phyloP scores from a whole-genome alignment of 1,140 invertebrate genomes.

The Pseudachorutes palmiensis region DNA sequence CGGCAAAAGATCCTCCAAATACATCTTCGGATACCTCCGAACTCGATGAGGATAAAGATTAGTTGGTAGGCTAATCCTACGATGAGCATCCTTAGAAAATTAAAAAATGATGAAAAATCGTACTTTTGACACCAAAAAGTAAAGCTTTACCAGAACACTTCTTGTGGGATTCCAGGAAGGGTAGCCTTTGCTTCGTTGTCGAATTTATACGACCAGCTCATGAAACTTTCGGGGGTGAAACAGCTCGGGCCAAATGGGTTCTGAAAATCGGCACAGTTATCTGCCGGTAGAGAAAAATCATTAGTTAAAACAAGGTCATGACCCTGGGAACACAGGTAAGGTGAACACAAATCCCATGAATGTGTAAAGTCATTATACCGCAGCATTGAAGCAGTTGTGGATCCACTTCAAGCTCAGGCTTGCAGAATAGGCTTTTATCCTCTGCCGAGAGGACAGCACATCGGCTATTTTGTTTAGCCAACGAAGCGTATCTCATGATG shows the following conservation, averaged over 20 bases:
- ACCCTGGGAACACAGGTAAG: not conserved
- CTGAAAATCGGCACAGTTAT: conserved; percentile 20
- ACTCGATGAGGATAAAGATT: conserved; percentile 27
- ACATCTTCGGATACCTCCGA: conserved; percentile 20
- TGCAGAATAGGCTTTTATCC: conserved; percentile 22
- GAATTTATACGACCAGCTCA: conserved; percentile 21
- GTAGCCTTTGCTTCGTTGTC: not conserved
- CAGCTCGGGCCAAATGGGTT: conserved; percentile 13
- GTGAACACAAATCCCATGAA: not conserved
- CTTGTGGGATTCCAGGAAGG: conserved; percentile 31
- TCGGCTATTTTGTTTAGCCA: conserved; percentile 18
- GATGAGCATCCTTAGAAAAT: conserved; percentile 24
- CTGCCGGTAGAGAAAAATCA: not conserved
- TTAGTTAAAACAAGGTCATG: not conserved
- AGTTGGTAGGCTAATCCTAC: conserved; percentile 20
- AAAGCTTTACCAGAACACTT: conserved; percentile 32
- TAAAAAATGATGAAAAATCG: too few species aligned
- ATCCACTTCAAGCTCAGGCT: conserved; percentile 13
- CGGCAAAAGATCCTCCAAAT: conserved; percentile 10
- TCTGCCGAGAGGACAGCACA: conserved; percentile 28
- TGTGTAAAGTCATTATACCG: conserved; percentile 12
- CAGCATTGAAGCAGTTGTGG: conserved; percentile 26
- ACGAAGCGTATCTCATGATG: conserved; percentile 21
- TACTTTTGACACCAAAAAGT: too few species aligned
- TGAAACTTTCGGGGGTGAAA: conserved; percentile 12